These are phyloP conservation scores for Nipponacmea schrenckii DNA, from an alignment of 2,888 invertebrate species.

Conservation along the genomic window DNA sequence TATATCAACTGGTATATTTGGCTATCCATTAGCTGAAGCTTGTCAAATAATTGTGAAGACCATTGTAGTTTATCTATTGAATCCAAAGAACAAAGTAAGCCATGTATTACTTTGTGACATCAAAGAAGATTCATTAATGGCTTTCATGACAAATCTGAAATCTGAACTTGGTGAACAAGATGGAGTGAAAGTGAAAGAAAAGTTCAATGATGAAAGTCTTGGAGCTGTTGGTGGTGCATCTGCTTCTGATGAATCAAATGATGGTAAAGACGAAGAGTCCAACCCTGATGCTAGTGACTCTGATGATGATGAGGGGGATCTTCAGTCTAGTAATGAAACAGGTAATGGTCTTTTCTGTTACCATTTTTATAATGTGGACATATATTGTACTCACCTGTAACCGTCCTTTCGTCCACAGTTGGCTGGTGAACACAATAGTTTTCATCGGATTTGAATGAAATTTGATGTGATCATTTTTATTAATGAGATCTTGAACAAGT, in stretches of 20 bases:
- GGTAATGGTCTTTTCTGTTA: no score
- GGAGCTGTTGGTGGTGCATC: not conserved
- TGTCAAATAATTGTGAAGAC: slow-evolving; percentile 20
- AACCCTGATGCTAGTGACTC: no score
- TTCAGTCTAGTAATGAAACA: no score
- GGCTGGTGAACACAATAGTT: no score
- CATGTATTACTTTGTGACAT: slow-evolving; percentile 30
- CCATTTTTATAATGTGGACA: no score
- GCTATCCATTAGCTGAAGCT: slow-evolving; percentile 35
- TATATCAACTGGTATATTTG: slow-evolving; percentile 43
- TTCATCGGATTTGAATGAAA: no score
- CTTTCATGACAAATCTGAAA: slow-evolving; percentile 25
- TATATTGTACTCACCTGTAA: no score
- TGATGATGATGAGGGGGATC: no score
- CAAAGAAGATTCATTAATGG: slow-evolving; percentile 20
- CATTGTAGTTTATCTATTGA: slow-evolving; percentile 18
- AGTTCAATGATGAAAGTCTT: not conserved
- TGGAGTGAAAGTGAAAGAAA: not conserved
- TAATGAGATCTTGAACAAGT: no score
- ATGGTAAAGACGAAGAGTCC: no score
- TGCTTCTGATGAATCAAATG: not conserved
- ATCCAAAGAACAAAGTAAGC: slow-evolving; percentile 12
- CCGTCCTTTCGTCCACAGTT: no score
- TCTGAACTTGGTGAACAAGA: slow-evolving; percentile 12
- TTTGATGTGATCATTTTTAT: no score